Percentiles rank a stretch among this genome's conserved stretches.
phyloP scores from a whole-genome alignment of 2,113 vertebrate genomes.

The Chinchilla lanigera region DNA sequence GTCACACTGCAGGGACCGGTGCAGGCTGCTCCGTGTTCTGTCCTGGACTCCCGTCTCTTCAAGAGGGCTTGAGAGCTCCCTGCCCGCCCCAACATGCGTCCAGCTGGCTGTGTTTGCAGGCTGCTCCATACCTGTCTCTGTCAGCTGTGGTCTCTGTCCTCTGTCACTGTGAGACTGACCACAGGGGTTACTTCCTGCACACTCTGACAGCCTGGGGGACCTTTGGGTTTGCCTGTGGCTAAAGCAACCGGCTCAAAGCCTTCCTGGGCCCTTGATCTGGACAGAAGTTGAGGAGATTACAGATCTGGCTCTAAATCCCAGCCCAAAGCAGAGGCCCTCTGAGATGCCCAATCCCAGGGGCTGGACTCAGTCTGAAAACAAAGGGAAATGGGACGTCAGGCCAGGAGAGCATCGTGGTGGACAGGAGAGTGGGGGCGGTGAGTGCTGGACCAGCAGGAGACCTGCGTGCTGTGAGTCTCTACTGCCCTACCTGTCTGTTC shows the following conservation, averaged over 20 bases:
- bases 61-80: neutral
- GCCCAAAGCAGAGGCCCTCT: neutral
- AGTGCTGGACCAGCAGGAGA: too few species aligned
- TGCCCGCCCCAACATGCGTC: neutral
- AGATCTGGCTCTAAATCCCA: neutral
- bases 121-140: neutral
- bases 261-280: neutral
- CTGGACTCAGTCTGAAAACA: neutral
- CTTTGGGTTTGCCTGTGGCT: neutral
- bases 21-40: neutral
- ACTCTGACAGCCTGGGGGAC: neutral
- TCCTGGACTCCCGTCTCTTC: neutral
- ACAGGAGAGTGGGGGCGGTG: neutral
- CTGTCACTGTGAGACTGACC: neutral
- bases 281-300: rapidly evolving
- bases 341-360: neutral
- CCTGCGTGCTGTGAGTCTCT: neutral
- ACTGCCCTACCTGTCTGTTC: neutral
- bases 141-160: neutral
- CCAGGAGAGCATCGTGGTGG: rapidly evolving
- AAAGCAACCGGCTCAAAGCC: neutral
- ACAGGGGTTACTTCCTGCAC: too few species aligned
- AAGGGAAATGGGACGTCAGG: neutral
- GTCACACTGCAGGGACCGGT: neutral
- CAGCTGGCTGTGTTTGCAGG: neutral